Base-by-base conservation (phyloP, 1,140 invertebrate genomes). In the Conopomorpha cramerella region DNA sequence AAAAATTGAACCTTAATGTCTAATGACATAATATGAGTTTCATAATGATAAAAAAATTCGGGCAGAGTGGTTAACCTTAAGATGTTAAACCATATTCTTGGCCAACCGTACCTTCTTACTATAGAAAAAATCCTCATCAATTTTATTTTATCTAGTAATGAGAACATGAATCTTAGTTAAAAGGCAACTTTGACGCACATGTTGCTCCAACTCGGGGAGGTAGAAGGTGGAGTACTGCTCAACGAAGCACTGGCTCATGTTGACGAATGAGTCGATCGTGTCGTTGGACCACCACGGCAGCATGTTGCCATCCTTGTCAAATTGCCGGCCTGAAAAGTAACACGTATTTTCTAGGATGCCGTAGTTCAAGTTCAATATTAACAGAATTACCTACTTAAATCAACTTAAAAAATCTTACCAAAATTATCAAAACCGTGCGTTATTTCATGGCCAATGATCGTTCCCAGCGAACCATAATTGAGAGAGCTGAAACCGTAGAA, bases 161-260 rank as follows among this genome's bases (percentile, higher is more conserved):
- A 34, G 11, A 2, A 16, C 29, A 32, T 32, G 7, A 7, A 26
- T 26, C 25, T n/a, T 25, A 26, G 29, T 19, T 16, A 14, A 12
- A n/a, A 34, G 7, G 33, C 38, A 30, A 38, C 36, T 30, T 35
- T 11, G 17, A 58, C 74, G 78, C 51, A 86, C 84, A 57, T 83
- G 73, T 57, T 79, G 63, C 23, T 78, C 73, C 12, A 87, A 49
- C 46, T 84, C 81, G 4, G 79, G 60, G 1, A 87, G 47, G 38
- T 87, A 89, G 58, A 89, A 96, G 23, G 82, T 81, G 30, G 84
- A 85, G 50, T 97, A 98, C 51, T 97, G 93, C 16, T 93, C 80
- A 14, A 97, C 79, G 49, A 96, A 96, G 63, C 95, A 98, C 38
- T 89, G 72, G 0, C 89, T 86, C 45, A 86, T 86, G 18, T 91